Evolutionary conservation across 2,113 vertebrate species (phyloP).

Genomic region (Urocolius indicus): DNA sequence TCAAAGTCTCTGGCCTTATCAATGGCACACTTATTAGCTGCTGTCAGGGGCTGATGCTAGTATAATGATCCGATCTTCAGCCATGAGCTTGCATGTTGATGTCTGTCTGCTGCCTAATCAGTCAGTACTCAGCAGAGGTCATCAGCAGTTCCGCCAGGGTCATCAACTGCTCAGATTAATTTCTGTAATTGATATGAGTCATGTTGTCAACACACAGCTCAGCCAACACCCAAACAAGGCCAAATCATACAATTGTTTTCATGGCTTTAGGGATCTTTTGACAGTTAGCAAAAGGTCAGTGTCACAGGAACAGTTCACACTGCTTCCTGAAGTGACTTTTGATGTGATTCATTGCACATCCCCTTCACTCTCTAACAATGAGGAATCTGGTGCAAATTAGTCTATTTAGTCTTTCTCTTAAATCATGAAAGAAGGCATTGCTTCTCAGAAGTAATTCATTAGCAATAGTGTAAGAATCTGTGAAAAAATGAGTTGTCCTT

Average conservation of each 20-base stretch:
- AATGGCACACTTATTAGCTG: neutral
- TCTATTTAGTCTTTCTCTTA: neutral
- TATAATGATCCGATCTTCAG: neutral
- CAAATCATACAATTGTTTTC: neutral
- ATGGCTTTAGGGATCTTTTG: neutral
- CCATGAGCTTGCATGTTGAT: neutral
- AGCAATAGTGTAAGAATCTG: neutral
- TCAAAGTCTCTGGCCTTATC: neutral
- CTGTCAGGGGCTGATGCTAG: neutral
- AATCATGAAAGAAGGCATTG: neutral
- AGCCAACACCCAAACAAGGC: neutral
- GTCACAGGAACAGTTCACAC: neutral
- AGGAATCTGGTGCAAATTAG: neutral
- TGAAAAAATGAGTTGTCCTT: neutral
- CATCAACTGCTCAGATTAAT: neutral
- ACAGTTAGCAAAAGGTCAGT: neutral
- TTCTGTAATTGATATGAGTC: neutral
- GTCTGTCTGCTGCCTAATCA: neutral
- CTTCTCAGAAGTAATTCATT: neutral
- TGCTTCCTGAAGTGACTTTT: neutral
- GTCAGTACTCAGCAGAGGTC: neutral
- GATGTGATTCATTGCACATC: accelerated
- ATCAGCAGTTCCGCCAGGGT: neutral
- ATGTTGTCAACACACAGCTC: neutral
- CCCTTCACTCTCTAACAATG: neutral